Base-by-base conservation (phyloP, 1,140 invertebrate species). In the Spodoptera litura region DNA sequence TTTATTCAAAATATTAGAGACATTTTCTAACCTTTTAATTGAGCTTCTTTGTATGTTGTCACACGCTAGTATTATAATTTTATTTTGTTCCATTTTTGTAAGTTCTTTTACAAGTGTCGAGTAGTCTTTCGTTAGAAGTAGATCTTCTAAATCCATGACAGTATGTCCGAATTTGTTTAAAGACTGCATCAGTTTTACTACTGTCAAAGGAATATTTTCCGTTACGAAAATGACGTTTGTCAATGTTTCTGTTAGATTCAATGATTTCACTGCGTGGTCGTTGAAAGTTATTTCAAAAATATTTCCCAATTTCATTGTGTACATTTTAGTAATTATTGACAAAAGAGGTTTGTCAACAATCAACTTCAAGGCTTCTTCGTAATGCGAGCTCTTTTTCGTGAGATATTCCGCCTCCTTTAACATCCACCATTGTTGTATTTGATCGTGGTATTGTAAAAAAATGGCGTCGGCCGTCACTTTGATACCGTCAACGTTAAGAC, bases 391-490 rank as follows among this genome's bases (percentile, higher is more conserved):
- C 38, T 52, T 2, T 53, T 25, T 31, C 0, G 75, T 70, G 3
- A 78, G 53, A 59, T 70, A 78, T 4, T 25, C 2, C 15, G 52
- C 64, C 11, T 53, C 12, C 9, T 56, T 35, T 3, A 53, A 38
- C 35, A 52, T 70, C 64, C 75, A 78, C 75, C 75, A 78, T 27
- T 70, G 70, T 13, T 70, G 75, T 61, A 78, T 31, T 10, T 59
- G 31, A n/a, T 78, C 38, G 44, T 70, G 75, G 51, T 68, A 56
- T 49, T 78, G 49, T 8, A 51, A n/a, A 35, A 70, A 78, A 4
- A 78, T 27, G 2, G 72, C 58, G n/a, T 74, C 55, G 1, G 20
- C 51, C 35, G 25, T 49, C 6, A 59, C 38, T 55, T 51, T 20
- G 9, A 61, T 49, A 13, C 35, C 20, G n/a, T 38, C 49, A 6